Percentiles rank a stretch among this genome's conserved stretches.
Evolutionary conservation across 2,888 invertebrate species (phyloP).

Genomic region (Tineola bisselliella): DNA sequence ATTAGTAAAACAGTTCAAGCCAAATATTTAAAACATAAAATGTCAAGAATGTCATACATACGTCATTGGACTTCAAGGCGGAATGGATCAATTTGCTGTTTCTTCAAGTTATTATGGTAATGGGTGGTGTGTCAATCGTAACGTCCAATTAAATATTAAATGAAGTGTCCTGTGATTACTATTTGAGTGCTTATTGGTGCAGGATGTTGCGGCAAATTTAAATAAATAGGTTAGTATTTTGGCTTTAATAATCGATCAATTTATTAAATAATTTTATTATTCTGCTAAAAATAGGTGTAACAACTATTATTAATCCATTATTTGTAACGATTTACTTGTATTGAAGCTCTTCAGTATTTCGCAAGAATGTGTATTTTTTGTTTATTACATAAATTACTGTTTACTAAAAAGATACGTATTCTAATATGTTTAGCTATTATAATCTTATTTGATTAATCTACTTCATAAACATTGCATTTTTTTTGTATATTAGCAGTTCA

Average conservation of each 20-base stretch:
- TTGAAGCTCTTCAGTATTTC: background rate
- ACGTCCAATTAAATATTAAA: constrained; percentile 8
- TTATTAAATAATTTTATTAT: background rate
- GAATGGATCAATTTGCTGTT: background rate
- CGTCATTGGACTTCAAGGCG: background rate
- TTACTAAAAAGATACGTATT: background rate
- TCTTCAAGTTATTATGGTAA: background rate
- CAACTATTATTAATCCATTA: background rate
- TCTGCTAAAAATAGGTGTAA: background rate
- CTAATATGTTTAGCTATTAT: background rate
- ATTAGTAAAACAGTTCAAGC: too few relatives aligned
- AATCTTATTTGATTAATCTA: too few relatives aligned
- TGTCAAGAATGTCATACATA: background rate
- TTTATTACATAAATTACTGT: background rate
- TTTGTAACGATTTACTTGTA: background rate
- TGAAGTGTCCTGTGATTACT: background rate
- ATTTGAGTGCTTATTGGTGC: constrained; percentile 5
- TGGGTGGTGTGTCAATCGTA: background rate
- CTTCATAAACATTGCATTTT: too few relatives aligned
- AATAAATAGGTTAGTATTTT: constrained; percentile 4
- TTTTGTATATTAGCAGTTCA: too few relatives aligned
- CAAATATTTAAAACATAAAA: background rate
- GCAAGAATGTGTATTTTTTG: background rate
- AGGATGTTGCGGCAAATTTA: constrained; percentile 10
- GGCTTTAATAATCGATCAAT: background rate